These are phyloP conservation scores for Ditylenchus dipsaci DNA, from an alignment of 1,140 invertebrate genomes.

Conservation along the genomic window DNA sequence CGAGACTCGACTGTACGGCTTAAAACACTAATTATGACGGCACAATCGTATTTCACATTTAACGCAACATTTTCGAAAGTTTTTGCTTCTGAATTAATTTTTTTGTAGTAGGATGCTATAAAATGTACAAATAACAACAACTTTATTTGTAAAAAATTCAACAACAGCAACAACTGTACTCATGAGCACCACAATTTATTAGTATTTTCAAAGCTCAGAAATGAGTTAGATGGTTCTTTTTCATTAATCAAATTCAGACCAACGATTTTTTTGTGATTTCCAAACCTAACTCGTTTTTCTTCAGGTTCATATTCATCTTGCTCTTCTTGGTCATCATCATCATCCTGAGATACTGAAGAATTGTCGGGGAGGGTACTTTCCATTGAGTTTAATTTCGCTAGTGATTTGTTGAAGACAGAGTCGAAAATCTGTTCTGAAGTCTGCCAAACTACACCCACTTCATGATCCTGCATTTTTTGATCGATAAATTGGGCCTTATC, in stretches of 20 bases:
- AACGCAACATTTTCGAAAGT: too few relatives aligned
- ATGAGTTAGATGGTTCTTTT: slow-evolving; percentile 3
- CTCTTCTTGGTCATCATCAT: background rate
- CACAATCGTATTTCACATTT: too few relatives aligned
- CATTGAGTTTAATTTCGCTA: background rate
- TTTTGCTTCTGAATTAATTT: too few relatives aligned
- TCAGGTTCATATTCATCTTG: slow-evolving; percentile 2
- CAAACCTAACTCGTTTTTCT: background rate
- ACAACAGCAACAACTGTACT: too few relatives aligned
- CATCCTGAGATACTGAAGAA: background rate
- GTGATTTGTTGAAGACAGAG: background rate
- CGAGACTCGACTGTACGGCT: too few relatives aligned
- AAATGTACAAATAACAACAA: background rate
- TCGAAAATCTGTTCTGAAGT: slow-evolving; percentile 21
- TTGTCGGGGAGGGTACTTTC: background rate
- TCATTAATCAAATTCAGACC: background rate
- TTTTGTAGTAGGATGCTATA: background rate
- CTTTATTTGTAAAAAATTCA: background rate
- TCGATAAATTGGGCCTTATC: slow-evolving; percentile 29
- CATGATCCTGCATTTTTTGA: slow-evolving; percentile 17
- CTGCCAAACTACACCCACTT: slow-evolving; percentile 15
- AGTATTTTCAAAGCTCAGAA: background rate
- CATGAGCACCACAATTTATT: background rate
- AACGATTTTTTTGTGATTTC: background rate
- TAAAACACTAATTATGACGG: too few relatives aligned